Conservation (phyloP, 92 coral and sea anemone genomes). For the Porites cylindrica region DNA sequence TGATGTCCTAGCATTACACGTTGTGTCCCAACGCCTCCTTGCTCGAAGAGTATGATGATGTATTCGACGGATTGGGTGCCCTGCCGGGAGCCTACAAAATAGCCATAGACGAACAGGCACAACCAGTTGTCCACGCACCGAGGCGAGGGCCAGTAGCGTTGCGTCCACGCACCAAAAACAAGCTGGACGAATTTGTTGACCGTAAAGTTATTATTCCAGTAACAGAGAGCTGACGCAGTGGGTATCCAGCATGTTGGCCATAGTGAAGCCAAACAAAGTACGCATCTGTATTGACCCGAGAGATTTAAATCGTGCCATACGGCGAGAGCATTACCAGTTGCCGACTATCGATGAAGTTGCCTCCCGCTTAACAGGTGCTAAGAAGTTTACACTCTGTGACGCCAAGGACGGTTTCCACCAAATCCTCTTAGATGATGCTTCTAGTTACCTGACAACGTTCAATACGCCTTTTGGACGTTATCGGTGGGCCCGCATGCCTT, state of each 20-base stretch:
- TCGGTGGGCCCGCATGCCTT: conserved; percentile 26
- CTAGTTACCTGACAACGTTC: conserved; percentile 33
- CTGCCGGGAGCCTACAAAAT: conserved; percentile 48
- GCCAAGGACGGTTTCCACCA: conserved; percentile 31
- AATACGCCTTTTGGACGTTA: conserved; percentile 22
- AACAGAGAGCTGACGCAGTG: conserved; percentile 23
- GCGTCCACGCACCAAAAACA: conserved; percentile 48
- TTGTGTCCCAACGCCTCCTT: neutral
- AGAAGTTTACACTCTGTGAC: conserved; percentile 39
- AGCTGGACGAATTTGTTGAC: conserved; percentile 52
- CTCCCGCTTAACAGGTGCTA: conserved; percentile 36
- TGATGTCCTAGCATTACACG: conserved; percentile 20
- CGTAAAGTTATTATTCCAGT: conserved; percentile 38
- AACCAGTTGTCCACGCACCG: conserved; percentile 49
- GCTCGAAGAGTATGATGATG: conserved; percentile 24
- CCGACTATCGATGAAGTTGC: conserved; percentile 41
- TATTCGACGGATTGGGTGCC: conserved; percentile 56
- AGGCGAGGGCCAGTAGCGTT: conserved; percentile 60
- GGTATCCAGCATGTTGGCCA: conserved; percentile 43
- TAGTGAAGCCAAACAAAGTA: conserved; percentile 18
- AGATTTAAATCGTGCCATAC: conserved; percentile 39
- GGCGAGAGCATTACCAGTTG: conserved; percentile 17
- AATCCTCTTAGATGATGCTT: conserved; percentile 17
- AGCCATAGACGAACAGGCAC: conserved; percentile 29
- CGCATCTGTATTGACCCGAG: conserved; percentile 66